Conservation (phyloP, 23 tunicate species). For the Styela clava region DNA sequence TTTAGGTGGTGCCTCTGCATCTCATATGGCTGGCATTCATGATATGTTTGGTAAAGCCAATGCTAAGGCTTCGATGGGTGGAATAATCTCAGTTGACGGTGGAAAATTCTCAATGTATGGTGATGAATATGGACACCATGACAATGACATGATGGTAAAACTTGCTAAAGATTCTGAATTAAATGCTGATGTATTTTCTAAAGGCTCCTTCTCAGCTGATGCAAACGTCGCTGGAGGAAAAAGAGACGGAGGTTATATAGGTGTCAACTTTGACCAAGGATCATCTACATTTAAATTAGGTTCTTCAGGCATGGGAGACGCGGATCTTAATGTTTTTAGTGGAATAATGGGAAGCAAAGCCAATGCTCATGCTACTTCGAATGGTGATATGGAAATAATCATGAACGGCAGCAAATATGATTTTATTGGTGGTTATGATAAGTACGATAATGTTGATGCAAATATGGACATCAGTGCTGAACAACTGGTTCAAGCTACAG, state of each 20-base stretch:
- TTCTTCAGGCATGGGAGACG: background rate
- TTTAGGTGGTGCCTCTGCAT: background rate
- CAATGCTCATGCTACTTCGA: background rate
- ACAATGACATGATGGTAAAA: background rate
- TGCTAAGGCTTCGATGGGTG: background rate
- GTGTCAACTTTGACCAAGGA: background rate
- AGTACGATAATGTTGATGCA: background rate
- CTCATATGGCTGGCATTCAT: background rate
- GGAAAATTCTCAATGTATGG: background rate
- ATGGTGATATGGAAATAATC: background rate
- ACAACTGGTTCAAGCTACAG: background rate
- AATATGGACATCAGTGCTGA: background rate
- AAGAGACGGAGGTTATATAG: background rate
- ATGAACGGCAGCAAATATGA: background rate
- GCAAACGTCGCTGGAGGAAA: background rate
- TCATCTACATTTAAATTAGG: background rate
- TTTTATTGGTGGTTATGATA: background rate
- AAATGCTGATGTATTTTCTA: background rate
- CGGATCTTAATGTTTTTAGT: background rate
- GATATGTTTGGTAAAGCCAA: background rate
- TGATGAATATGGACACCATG: background rate
- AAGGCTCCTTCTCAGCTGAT: background rate
- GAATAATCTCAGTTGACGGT: background rate
- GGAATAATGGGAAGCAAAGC: background rate
- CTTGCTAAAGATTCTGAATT: background rate